These are phyloP conservation scores for Diadegma fenestrale DNA, from an alignment of 2,888 invertebrate genomes.

Conservation along the genomic window DNA sequence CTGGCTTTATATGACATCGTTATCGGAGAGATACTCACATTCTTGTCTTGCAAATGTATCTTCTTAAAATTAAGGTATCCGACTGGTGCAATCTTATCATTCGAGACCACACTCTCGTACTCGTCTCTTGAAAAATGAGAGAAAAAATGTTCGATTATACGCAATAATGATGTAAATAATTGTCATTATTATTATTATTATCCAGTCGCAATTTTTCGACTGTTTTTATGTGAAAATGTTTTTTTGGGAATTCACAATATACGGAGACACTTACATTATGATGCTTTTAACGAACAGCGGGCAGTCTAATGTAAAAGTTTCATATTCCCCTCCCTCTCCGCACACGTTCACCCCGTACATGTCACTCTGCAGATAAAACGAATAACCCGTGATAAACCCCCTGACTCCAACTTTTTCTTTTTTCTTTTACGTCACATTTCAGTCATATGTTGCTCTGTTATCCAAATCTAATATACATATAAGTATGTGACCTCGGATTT, in stretches of 20 bases:
- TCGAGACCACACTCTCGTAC: constrained; percentile 93
- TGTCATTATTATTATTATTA: background rate
- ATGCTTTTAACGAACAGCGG: constrained; percentile 96
- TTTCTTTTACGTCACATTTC: constrained; percentile 30
- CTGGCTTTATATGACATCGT: constrained; percentile 12
- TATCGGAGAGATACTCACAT: constrained; percentile 79
- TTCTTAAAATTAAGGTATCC: constrained; percentile 96
- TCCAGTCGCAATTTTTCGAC: background rate
- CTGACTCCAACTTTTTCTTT: constrained; percentile 56
- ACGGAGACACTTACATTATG: constrained; percentile 91
- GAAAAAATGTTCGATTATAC: constrained; percentile 38
- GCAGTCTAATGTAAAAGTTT: constrained; percentile 98
- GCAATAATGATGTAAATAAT: constrained; percentile 31
- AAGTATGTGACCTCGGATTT: constrained; percentile 22
- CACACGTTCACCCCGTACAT: constrained; percentile 98
- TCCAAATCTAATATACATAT: constrained; percentile 39
- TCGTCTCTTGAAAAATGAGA: constrained; percentile 88
- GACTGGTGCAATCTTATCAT: constrained; percentile 97
- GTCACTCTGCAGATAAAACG: constrained; percentile 88
- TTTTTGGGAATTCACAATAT: constrained; percentile 39
- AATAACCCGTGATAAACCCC: constrained; percentile 71
- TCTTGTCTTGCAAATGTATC: constrained; percentile 91
- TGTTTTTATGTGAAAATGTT: background rate
- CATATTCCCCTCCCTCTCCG: constrained; percentile 99
- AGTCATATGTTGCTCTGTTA: constrained; percentile 40